phyloP scores from a whole-genome alignment of 2,888 invertebrate genomes.

The Torymus texanus region DNA sequence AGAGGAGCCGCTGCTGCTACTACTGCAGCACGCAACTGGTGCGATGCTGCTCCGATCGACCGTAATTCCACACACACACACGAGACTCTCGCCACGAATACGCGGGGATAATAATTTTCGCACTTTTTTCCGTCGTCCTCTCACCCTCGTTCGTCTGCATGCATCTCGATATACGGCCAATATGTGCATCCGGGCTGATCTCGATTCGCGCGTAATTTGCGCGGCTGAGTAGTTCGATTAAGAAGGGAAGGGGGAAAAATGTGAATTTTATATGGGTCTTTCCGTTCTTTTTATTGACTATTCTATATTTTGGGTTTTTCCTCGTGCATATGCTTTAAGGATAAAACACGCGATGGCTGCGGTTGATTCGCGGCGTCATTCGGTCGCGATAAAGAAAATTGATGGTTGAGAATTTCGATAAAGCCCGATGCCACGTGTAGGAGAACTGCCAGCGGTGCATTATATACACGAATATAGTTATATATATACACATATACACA shows the following conservation, averaged over 20 bases:
- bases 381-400: slow-evolving; percentile 42
- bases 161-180: slow-evolving; percentile 28
- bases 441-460: too few species aligned
- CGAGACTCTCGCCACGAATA: slow-evolving; percentile 4
- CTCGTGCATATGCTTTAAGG: neutral
- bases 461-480: too few species aligned
- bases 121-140: slow-evolving; percentile 40
- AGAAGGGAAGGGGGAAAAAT: neutral
- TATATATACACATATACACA: neutral
- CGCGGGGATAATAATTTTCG: slow-evolving; percentile 35
- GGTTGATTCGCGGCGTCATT: slow-evolving; percentile 12
- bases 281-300: neutral
- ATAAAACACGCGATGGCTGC: neutral
- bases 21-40: slow-evolving; percentile 61
- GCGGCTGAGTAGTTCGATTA: neutral
- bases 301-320: neutral
- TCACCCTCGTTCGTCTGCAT: slow-evolving; percentile 13
- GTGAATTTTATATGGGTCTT: neutral
- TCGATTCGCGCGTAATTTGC: neutral
- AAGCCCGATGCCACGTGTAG: slow-evolving; percentile 17
- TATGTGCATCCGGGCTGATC: slow-evolving; percentile 49
- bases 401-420: slow-evolving; percentile 52
- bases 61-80: slow-evolving; percentile 29
- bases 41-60: slow-evolving; percentile 51
- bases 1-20: neutral